Conservation (phyloP, 2,113 vertebrate genomes). For the Axis porcinus region DNA sequence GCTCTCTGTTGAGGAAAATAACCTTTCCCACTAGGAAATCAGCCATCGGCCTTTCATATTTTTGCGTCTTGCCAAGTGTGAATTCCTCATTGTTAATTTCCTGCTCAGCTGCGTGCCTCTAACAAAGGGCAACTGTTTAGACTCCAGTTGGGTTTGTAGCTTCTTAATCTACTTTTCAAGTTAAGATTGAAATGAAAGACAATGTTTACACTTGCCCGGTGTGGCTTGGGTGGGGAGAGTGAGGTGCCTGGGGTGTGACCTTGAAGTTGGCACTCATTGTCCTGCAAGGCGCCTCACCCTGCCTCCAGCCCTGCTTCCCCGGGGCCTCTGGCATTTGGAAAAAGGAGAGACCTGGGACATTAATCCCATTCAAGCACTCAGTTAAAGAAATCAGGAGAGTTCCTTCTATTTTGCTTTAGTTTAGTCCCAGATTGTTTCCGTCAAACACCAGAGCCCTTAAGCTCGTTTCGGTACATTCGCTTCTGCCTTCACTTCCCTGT, state of each 20-base stretch:
- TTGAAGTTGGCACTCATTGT: neutral
- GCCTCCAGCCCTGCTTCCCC: neutral
- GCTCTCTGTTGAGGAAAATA: neutral
- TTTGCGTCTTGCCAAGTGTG: neutral
- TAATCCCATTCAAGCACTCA: fast-evolving
- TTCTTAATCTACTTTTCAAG: constrained; percentile 9
- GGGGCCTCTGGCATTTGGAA: neutral
- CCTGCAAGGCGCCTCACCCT: fast-evolving
- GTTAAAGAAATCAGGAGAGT: neutral
- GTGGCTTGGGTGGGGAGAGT: neutral
- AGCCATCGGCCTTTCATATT: neutral
- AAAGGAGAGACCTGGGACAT: fast-evolving
- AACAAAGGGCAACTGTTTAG: neutral
- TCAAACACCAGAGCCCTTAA: neutral
- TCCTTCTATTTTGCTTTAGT: neutral
- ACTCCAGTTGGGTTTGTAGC: neutral
- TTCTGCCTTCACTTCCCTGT: neutral
- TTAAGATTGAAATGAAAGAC: neutral
- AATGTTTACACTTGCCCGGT: neutral
- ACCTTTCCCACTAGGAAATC: neutral
- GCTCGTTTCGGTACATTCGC: neutral
- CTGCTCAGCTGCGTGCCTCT: neutral
- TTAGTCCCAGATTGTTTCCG: neutral
- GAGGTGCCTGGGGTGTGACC: neutral
- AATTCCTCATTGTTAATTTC: constrained; percentile 17